Evolutionary conservation across 2,888 invertebrate species (phyloP), one percentile per base, ranked within the genome.

Genomic region (Cheilosia soror): DNA sequence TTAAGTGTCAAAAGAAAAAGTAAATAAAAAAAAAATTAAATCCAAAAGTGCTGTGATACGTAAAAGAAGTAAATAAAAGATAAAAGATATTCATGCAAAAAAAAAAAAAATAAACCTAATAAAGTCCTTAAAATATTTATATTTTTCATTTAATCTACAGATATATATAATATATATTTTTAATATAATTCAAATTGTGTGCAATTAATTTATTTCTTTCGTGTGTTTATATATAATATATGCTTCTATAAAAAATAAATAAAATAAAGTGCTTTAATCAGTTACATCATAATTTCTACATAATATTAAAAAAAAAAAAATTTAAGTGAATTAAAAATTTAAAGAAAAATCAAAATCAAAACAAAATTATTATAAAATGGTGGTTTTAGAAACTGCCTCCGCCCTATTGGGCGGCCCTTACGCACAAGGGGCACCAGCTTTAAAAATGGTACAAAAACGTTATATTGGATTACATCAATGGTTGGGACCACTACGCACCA

Each of bases 401-500:
- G 94, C 95, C 88, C 94, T 95, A 89, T 93, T 97, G 91, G 96
- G 97, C 92, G 94, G 95, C 87, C 95, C 95, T 87, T 96, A 96
- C 93, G 95, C 96, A 90, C 96, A 96, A 92, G 95, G 96, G 89
- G 95, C 96, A 89, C 95, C 96, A 90, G 96, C 96, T 89, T 94
- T 97, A 92, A 97, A 97, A 95, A 95, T 97, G 94, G 94, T 97
- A 93, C 96, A 97, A 90, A 97, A 97, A 94, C 94, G 97, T 90
- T 97, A 96, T 93, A 96, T 97, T 92, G 97, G 96, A 93, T 94
- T 97, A 92, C 97, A 97, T 93, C 96, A 97, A 93, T 97, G 97
- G 96, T 94, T 97, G 91, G 96, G 97, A 91, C 97, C 97, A 88
- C 94, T 95, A 90, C 95, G 96, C 88, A 93, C 94, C 91, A 96